These are phyloP conservation scores for Okamejei kenojei DNA, from an alignment of 2,797 vertebrate species.

Conservation along the genomic window DNA sequence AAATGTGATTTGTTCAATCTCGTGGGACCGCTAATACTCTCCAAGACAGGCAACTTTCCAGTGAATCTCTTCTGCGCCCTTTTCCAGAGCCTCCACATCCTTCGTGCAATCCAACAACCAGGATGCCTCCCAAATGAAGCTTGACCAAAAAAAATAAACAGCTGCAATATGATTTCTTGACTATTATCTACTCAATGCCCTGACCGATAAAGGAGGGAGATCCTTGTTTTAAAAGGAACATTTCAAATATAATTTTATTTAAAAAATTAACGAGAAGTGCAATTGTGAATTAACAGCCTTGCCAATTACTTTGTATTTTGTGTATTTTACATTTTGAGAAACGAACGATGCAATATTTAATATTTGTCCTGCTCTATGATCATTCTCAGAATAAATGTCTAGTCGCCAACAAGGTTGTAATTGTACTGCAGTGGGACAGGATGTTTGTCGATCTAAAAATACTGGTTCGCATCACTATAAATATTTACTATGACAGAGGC, in stretches of 20 bases:
- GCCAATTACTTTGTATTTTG: neutral
- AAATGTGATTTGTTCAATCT: too few relatives aligned
- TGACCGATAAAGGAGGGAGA: neutral
- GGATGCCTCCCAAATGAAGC: too few relatives aligned
- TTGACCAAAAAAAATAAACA: too few relatives aligned
- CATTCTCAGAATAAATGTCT: neutral
- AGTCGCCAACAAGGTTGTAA: neutral
- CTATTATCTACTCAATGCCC: too few relatives aligned
- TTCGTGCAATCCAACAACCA: too few relatives aligned
- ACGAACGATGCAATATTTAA: neutral
- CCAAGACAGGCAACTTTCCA: too few relatives aligned
- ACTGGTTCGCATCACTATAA: neutral
- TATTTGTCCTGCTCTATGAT: neutral
- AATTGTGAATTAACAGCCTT: neutral
- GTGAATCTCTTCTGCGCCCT: too few relatives aligned
- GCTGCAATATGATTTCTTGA: too few relatives aligned
- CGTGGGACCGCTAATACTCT: too few relatives aligned
- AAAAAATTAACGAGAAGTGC: neutral
- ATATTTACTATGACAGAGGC: neutral
- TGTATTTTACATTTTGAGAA: neutral
- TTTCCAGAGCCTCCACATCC: too few relatives aligned
- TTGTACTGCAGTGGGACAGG: neutral
- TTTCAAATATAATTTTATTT: neutral
- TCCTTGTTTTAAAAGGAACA: neutral
- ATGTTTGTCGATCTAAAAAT: neutral